Conservation (phyloP, 2,888 invertebrate species). For the Fragum whitleyi region DNA sequence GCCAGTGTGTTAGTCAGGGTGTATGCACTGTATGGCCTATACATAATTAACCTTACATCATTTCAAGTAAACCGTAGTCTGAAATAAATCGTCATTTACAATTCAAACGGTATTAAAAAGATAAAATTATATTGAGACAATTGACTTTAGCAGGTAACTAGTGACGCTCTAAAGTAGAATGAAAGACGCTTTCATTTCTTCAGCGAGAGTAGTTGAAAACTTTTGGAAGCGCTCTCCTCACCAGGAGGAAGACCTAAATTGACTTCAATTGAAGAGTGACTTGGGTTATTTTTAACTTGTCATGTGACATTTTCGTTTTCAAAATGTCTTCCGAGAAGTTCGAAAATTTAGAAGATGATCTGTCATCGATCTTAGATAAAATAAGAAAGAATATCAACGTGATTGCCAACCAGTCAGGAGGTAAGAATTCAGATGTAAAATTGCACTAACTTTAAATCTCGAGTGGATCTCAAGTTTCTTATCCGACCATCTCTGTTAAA, state of each 20-base stretch:
- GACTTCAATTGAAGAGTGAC: slow-evolving; percentile 11
- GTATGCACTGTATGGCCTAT: no score
- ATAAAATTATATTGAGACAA: no score
- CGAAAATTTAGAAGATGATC: slow-evolving; percentile 84
- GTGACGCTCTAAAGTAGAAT: slow-evolving; percentile 24
- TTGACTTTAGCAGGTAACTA: slow-evolving; percentile 24
- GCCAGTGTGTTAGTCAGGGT: no score
- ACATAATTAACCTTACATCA: no score
- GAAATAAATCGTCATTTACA: no score
- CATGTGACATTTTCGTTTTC: slow-evolving; percentile 20
- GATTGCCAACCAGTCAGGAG: slow-evolving; percentile 74
- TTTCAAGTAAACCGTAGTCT: no score
- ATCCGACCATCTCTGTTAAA: no score
- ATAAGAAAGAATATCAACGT: slow-evolving; percentile 68
- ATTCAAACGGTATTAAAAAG: no score
- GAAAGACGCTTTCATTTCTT: slow-evolving; percentile 10
- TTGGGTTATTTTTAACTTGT: background rate
- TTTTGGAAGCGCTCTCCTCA: background rate
- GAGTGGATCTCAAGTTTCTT: no score
- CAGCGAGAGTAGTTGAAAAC: background rate
- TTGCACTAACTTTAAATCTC: no score
- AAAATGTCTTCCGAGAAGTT: slow-evolving; percentile 84
- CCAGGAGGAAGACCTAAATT: background rate
- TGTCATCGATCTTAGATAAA: slow-evolving; percentile 75
- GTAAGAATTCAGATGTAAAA: slow-evolving; percentile 50